Evolutionary conservation across 2,113 vertebrate species (phyloP), one percentile per base, ranked within the genome.

Genomic region (Suncus etruscus): DNA sequence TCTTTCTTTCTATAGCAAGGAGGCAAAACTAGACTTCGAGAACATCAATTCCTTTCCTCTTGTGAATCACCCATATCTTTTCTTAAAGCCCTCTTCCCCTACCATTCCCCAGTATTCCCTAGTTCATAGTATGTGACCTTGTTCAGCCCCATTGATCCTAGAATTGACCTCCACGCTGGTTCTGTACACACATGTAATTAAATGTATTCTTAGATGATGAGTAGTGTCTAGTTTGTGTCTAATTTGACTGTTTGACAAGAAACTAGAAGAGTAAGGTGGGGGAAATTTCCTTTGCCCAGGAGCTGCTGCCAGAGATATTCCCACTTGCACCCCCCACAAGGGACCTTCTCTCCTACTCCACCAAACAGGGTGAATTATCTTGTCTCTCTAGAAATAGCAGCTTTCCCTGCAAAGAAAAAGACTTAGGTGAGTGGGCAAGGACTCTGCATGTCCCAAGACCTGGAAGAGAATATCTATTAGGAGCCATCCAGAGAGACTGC

Each of bases 301-400:
- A 75, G 25, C 47, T 68, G 45, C 10, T n/a, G 16, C 50, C 4
- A 5, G 24, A 7, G 51, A 20, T 12, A 54, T 68, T 31, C 51
- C 74, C 1, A n/a, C 18, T 29, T 24, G 14, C 1, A 25, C 20
- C 31, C 31, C 11, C 0, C 58, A 61, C 7, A 61, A 61, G 4
- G 16, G 18, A 61, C 58, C 58, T 61, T 61, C 61, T 79, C 84
- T 63, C 31, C 84, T 81, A 32, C 73, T 70, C 78, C 25, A 39
- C 5, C 8, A 65, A 61, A 51, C 68, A 47, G 3, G 51, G 27
- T 14, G 1, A 5, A 16, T 47, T 85, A 32, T 83, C 70, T 79
- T n/a, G n/a, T n/a, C n/a, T n/a, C n/a, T 92, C 58, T 87, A 79
- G 75, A 89, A 78, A 85, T 61, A 31, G 15, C 54, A 51, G 24